phyloP scores from a whole-genome alignment of 2,888 invertebrate genomes.

The Rhagium mordax region DNA sequence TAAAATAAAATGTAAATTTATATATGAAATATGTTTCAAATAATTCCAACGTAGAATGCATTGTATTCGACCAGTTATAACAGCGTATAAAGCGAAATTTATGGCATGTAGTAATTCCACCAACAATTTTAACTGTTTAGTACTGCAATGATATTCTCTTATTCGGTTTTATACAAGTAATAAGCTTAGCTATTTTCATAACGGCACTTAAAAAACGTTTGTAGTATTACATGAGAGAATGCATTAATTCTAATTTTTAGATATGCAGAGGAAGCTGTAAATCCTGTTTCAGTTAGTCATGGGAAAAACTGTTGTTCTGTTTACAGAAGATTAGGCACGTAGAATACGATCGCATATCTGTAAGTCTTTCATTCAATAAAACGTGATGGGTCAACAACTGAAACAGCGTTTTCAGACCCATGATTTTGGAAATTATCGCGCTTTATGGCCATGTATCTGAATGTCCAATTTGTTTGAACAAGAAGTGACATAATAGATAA shows the following conservation, averaged over 20 bases:
- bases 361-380: neutral
- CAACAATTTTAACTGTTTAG: neutral
- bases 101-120: neutral
- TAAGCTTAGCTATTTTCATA: neutral
- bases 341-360: neutral
- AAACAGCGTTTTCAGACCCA: neutral
- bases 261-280: neutral
- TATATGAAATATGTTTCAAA: too few species aligned
- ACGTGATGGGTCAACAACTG: neutral
- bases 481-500: too few species aligned
- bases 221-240: neutral
- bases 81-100: neutral
- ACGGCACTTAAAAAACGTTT: neutral
- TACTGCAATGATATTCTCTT: neutral
- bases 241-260: neutral
- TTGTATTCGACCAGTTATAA: neutral
- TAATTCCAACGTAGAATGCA: neutral
- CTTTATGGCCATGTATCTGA: too few species aligned
- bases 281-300: slow-evolving; percentile 4
- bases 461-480: too few species aligned
- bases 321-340: neutral
- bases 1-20: too few species aligned
- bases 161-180: too few species aligned
- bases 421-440: too few species aligned
- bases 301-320: slow-evolving; percentile 6